phyloP scores from a whole-genome alignment of 2,113 vertebrate species.

The Toxostoma redivivum region DNA sequence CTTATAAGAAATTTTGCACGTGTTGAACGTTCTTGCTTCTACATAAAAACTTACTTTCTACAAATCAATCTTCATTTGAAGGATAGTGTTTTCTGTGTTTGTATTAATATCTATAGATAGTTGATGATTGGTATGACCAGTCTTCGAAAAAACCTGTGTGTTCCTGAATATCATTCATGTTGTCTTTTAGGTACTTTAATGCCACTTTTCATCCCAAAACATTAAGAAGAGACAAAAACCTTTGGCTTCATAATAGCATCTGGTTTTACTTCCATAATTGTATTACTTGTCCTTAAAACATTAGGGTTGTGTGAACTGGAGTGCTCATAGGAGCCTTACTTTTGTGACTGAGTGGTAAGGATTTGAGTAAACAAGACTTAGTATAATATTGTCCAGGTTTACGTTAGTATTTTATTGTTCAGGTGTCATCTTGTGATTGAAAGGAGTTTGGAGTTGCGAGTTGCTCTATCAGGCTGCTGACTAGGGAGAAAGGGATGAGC shows the following conservation, averaged over 20 bases:
- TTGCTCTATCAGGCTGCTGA: neutral
- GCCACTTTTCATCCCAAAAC: neutral
- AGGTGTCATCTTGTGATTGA: neutral
- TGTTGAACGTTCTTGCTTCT: neutral
- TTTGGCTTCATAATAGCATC: neutral
- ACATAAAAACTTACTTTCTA: neutral
- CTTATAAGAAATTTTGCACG: neutral
- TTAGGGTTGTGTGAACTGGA: neutral
- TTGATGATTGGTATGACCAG: neutral
- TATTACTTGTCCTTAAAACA: neutral
- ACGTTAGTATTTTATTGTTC: neutral
- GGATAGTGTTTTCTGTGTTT: neutral
- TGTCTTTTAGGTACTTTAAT: neutral
- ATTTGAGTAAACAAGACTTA: neutral
- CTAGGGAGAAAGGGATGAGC: rapidly evolving
- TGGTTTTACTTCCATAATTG: neutral
- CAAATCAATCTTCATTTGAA: neutral
- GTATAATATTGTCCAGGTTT: neutral
- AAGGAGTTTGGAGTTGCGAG: neutral
- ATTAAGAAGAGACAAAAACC: neutral
- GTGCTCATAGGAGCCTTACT: neutral
- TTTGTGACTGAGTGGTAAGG: neutral
- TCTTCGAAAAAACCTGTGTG: rapidly evolving
- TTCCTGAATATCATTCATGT: neutral
- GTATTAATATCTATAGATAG: neutral